These are phyloP conservation scores for Bettongia penicillata DNA, from an alignment of 2,113 vertebrate species.

Conservation along the genomic window DNA sequence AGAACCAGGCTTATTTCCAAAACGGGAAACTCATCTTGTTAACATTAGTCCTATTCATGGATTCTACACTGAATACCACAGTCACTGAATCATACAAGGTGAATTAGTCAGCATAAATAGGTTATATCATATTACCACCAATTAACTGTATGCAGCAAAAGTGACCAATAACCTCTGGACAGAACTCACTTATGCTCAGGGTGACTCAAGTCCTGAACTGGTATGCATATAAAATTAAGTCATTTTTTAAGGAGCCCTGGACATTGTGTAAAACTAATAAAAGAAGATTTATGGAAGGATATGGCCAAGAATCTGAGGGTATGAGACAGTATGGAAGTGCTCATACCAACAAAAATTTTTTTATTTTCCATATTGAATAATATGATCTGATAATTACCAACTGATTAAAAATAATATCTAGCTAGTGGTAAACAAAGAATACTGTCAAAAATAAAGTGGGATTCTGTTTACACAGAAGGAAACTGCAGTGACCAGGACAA, in stretches of 20 bases:
- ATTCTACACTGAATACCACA: not conserved
- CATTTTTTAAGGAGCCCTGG: not conserved
- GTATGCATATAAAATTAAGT: not conserved
- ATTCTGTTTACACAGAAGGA: conserved; percentile 38
- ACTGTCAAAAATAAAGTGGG: conserved; percentile 32
- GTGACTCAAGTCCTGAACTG: not conserved
- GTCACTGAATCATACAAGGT: not conserved
- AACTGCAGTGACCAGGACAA: conserved; percentile 36
- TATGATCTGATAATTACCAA: conserved; percentile 28
- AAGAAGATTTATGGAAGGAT: not conserved
- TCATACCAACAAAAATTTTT: not conserved
- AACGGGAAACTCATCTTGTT: not conserved
- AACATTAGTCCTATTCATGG: not conserved
- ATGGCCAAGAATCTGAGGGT: not conserved
- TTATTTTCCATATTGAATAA: not conserved
- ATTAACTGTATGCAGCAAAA: not conserved
- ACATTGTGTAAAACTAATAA: not conserved
- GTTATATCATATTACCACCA: not conserved
- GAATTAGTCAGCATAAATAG: not conserved
- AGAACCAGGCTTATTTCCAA: not conserved
- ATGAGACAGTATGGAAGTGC: not conserved
- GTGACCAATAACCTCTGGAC: not conserved
- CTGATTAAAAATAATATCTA: conserved; percentile 24
- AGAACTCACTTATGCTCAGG: not conserved
- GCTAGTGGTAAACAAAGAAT: not conserved